Evolutionary conservation across 2,113 vertebrate genomes (phyloP).

Genomic region (Eolophus roseicapilla): DNA sequence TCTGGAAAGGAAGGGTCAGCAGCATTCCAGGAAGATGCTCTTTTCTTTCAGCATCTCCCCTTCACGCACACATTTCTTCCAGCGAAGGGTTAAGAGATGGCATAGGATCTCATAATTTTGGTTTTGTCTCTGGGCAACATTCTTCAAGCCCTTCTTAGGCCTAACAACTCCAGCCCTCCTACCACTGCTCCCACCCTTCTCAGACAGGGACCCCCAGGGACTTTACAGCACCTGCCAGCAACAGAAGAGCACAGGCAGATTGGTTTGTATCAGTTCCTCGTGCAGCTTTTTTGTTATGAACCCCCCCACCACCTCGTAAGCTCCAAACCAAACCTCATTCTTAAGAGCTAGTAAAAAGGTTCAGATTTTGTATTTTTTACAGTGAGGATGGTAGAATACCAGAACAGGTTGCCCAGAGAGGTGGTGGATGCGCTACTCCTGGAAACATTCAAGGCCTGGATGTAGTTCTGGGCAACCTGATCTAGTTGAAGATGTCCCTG

Average conservation of each 20-base stretch:
- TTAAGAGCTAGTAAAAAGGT: fast-evolving
- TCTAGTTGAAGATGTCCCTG: not conserved
- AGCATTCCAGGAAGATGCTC: not conserved
- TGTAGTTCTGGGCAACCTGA: not conserved
- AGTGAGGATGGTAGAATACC: not conserved
- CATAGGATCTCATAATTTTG: not conserved
- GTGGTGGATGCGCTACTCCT: not conserved
- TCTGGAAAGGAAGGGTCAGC: not conserved
- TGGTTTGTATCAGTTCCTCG: fast-evolving
- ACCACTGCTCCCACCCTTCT: not conserved
- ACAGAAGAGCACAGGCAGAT: fast-evolving
- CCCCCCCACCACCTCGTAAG: not conserved
- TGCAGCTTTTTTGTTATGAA: not conserved
- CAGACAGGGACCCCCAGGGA: not conserved
- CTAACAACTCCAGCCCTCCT: not conserved
- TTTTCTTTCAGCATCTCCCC: not conserved
- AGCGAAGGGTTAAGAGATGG: not conserved
- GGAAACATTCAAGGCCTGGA: not conserved
- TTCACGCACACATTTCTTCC: not conserved
- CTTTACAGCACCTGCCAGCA: not conserved
- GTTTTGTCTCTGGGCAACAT: not conserved
- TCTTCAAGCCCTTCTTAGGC: not conserved
- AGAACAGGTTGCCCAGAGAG: not conserved
- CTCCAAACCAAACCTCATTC: not conserved
- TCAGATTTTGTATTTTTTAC: not conserved